These are phyloP conservation scores for Belonocnema kinseyi DNA, from an alignment of 1,140 invertebrate genomes.

Conservation along the genomic window DNA sequence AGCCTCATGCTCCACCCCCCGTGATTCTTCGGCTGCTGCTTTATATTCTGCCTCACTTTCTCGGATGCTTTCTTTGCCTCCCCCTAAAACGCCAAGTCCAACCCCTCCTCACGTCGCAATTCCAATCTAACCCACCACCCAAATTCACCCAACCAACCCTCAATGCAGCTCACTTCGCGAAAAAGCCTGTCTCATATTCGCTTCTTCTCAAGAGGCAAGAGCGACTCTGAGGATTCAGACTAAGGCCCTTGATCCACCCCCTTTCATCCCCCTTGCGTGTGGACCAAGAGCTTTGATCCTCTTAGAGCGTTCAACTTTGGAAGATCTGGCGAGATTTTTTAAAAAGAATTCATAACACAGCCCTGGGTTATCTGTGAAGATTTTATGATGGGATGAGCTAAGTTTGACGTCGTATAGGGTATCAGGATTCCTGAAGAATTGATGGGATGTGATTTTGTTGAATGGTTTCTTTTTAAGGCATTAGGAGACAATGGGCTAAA, in stretches of 20 bases:
- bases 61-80: conserved; percentile 54
- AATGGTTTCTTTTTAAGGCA: neutral
- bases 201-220: conserved; percentile 30
- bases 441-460: neutral
- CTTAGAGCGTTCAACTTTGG: conserved; percentile 69
- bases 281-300: conserved; percentile 69
- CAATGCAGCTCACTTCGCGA: conserved; percentile 43
- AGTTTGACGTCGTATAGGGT: conserved; percentile 13
- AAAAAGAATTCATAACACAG: conserved; percentile 73
- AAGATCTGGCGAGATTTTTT: conserved; percentile 66
- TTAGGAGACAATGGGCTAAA: neutral
- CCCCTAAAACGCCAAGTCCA: conserved; percentile 48
- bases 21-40: conserved; percentile 67
- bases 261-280: conserved; percentile 46
- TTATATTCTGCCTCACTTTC: conserved; percentile 70
- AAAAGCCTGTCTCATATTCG: conserved; percentile 58
- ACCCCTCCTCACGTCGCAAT: conserved; percentile 37
- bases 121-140: conserved; percentile 34
- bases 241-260: conserved; percentile 62
- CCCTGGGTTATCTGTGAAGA: conserved; percentile 17
- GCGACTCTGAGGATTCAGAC: conserved; percentile 47
- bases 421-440: neutral
- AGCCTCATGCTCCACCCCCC: conserved; percentile 52
- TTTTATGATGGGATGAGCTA: conserved; percentile 20
- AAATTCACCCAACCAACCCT: conserved; percentile 6